Percentiles rank a stretch among this genome's conserved stretches.
phyloP scores from a whole-genome alignment of 1,140 invertebrate genomes.

The Teleogryllus occipitalis region DNA sequence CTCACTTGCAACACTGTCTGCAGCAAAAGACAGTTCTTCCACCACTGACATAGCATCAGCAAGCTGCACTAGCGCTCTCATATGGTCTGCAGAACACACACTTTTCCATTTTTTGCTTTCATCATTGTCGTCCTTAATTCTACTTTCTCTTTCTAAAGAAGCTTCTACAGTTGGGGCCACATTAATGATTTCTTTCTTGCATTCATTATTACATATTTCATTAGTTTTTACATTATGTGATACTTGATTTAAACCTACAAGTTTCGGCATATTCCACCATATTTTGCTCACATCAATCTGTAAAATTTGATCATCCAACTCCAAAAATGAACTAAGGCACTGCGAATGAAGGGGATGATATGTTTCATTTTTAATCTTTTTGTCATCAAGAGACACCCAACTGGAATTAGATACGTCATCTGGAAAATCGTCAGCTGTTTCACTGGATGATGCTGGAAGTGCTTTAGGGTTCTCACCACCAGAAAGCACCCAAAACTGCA shows the following conservation, averaged over 20 bases:
- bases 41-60: neutral
- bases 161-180: neutral
- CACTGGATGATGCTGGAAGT: neutral
- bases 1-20: neutral
- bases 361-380: neutral
- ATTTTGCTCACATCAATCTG: neutral
- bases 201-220: neutral
- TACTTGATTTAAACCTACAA: neutral
- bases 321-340: neutral
- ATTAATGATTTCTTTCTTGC: neutral
- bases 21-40: neutral
- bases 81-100: neutral
- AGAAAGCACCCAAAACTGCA: slow-evolving; percentile 57
- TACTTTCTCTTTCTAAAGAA: neutral
- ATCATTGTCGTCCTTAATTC: neutral
- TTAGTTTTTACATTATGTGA: neutral
- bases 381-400: neutral
- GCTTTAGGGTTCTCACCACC: slow-evolving; percentile 24
- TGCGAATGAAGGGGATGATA: neutral
- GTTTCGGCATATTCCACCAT: neutral
- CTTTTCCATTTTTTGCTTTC: neutral
- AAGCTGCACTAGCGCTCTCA: neutral
- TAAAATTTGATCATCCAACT: neutral
- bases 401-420: neutral
- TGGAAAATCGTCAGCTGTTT: neutral